Base-by-base conservation (phyloP, 2,888 invertebrate species). In the Pseudeuparius sepicola region DNA sequence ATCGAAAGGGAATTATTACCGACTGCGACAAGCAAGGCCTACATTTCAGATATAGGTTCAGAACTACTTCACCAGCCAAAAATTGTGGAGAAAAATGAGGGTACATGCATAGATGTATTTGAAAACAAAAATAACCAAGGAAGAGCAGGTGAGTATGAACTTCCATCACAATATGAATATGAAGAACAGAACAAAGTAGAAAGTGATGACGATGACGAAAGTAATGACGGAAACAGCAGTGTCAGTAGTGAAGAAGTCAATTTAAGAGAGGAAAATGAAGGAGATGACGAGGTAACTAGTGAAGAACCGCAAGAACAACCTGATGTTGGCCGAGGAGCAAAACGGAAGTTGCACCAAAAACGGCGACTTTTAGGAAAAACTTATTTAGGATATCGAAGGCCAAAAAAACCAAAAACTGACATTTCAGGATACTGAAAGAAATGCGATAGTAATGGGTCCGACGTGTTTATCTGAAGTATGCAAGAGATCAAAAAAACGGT, bases 331-430 rank as follows among this genome's bases (percentile, higher is more conserved):
- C 20, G 20, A 20, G 20, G 20, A 20, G n/a, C 20, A 20, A 20
- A 20, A 20, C 20, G 20, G n/a, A 20, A 20, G 20, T 7, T 20
- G 20, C 20, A 20, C 20, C 20, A 20, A 20, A 20, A 20, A n/a
- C 6, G 20, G 20, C 6, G 20, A 20, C 20, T 20, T 20, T 20
- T 20, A 20, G 31, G 31, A 10, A 6, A 31, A 31, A 10, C 4
- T 4, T 31, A 24, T 11, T 31, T 31, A 31, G 31, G 31, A 4
- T 31, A 24, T 24, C 31, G 31, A 23, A 24, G 31, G 24, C 31
- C 31, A 24, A 31, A 23, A 24, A 23, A 31, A 11, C n/a, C 31
- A 31, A 11, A 31, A 31, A 31, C 31, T 31, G 5, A 31, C 31
- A 9, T 31, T 31, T 31, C 31, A 31, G 4, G 31, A 31, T 24